Percentiles rank a stretch among this genome's conserved stretches.
Conservation (phyloP, 2,888 invertebrate species). For the Achlya flavicornis region DNA sequence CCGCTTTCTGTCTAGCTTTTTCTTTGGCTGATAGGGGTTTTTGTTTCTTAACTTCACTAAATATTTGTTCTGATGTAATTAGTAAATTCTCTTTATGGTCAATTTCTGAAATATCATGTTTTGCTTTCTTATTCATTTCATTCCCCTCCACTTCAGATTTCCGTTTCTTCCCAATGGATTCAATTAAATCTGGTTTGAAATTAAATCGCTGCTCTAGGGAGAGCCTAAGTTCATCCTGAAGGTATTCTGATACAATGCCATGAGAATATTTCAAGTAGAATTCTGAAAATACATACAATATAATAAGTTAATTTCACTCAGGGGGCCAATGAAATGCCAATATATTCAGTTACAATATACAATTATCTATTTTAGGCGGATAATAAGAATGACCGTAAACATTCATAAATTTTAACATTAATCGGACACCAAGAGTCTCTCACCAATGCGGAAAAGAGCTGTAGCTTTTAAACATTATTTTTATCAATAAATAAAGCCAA, state of each 20-base stretch:
- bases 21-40: constrained; percentile 87
- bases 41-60: constrained; percentile 75
- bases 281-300: constrained; percentile 67
- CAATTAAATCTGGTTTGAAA: constrained; percentile 84
- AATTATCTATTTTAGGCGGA: too few relatives aligned
- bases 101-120: constrained; percentile 59
- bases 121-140: constrained; percentile 68
- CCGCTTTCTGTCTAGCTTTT: constrained; percentile 90
- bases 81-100: constrained; percentile 59
- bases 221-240: constrained; percentile 87
- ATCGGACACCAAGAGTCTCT: too few relatives aligned
- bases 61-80: constrained; percentile 53
- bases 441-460: too few relatives aligned
- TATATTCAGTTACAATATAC: too few relatives aligned
- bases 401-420: too few relatives aligned
- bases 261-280: constrained; percentile 88
- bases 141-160: constrained; percentile 76
- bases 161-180: constrained; percentile 77
- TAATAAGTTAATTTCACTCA: constrained; percentile 2
- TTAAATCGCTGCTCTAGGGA: constrained; percentile 86
- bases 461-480: too few relatives aligned
- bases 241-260: constrained; percentile 91
- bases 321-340: too few relatives aligned
- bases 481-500: too few relatives aligned
- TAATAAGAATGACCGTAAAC: too few relatives aligned